These are phyloP conservation scores for Zoanthus sansibaricus DNA, from an alignment of 92 coral and sea anemone genomes.

Conservation along the genomic window DNA sequence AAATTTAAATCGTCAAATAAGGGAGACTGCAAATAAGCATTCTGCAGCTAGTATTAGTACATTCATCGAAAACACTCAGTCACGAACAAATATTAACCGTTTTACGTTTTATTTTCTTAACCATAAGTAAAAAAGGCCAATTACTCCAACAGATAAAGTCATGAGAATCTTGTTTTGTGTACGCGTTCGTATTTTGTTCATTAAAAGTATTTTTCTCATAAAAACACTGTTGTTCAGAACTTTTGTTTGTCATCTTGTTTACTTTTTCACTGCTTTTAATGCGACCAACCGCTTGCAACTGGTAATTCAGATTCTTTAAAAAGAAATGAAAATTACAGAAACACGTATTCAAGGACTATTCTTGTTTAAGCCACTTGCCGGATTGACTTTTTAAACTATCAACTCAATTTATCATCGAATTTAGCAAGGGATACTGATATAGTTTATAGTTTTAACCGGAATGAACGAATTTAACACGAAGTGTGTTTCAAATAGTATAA, in stretches of 20 bases:
- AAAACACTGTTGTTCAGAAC: neutral
- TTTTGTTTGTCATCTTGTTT: conserved; percentile 4
- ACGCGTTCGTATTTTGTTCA: neutral
- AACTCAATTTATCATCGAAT: neutral
- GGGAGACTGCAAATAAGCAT: neutral
- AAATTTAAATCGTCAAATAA: neutral
- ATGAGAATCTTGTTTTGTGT: neutral
- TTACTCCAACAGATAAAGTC: conserved; percentile 1
- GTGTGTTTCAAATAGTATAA: neutral
- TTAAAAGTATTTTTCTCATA: neutral
- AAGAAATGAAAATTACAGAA: neutral
- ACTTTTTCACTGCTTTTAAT: neutral
- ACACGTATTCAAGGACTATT: neutral
- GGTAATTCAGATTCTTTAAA: neutral
- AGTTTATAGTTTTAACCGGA: conserved; percentile 1
- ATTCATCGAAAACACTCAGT: neutral
- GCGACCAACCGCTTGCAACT: neutral
- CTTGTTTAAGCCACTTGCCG: neutral
- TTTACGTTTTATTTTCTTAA: conserved; percentile 3
- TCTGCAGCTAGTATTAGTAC: neutral
- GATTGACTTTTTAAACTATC: neutral
- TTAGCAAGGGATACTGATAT: neutral
- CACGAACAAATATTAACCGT: neutral
- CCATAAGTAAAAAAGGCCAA: neutral
- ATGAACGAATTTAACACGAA: neutral